Evolutionary conservation across 2,113 vertebrate genomes (phyloP).

Genomic region (Caranx ignobilis): DNA sequence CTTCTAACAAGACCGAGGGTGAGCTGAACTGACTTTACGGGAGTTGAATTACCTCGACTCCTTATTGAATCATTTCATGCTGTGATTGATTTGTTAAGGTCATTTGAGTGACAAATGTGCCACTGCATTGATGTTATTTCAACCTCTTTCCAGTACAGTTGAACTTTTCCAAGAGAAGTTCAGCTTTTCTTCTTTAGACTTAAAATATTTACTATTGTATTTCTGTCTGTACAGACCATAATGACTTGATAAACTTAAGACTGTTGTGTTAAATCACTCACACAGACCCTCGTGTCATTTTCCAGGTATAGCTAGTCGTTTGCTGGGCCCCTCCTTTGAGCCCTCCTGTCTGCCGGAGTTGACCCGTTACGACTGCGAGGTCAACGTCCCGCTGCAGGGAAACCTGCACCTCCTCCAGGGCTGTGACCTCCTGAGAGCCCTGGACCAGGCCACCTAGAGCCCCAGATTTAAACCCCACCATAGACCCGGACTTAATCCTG

Average conservation of each 20-base stretch:
- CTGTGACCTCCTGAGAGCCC: slow-evolving; percentile 92
- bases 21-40: slow-evolving; percentile 36
- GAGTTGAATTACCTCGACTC: neutral
- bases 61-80: neutral
- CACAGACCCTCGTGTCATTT: neutral
- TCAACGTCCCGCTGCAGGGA: slow-evolving; percentile 93
- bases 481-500: slow-evolving; percentile 33
- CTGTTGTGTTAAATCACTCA: neutral
- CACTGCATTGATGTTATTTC: neutral
- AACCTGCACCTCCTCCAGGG: slow-evolving; percentile 95
- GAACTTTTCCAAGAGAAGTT: no score
- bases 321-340: slow-evolving; percentile 91
- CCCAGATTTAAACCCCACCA: neutral
- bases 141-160: no score
- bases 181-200: no score
- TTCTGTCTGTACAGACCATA: neutral
- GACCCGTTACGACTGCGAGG: slow-evolving; percentile 98
- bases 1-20: slow-evolving; percentile 88
- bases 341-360: slow-evolving; percentile 91
- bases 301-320: slow-evolving; percentile 89
- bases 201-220: no score
- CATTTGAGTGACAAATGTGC: neutral
- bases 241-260: neutral
- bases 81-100: neutral
- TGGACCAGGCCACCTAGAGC: slow-evolving; percentile 93